Evolutionary conservation across 1,140 invertebrate genomes (phyloP).

Genomic region (Brachionus rubens): DNA sequence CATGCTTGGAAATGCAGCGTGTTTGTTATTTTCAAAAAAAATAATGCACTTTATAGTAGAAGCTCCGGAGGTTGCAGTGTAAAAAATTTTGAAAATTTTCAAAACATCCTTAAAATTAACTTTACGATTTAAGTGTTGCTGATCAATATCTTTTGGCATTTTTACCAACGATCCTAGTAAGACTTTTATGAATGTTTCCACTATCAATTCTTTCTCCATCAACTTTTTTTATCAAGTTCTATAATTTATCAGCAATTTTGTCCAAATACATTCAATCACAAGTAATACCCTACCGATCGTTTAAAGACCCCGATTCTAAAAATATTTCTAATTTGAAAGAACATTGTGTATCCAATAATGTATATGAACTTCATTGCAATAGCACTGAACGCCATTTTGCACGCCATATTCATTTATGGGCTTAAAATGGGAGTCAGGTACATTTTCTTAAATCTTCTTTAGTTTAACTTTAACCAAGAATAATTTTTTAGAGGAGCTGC

Average conservation of each 20-base stretch:
- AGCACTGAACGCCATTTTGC: background rate
- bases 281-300: background rate
- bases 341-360: constrained; percentile 42
- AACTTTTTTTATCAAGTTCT: constrained; percentile 1
- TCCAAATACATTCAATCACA: constrained; percentile 38
- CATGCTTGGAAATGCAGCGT: background rate
- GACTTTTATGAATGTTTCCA: no score
- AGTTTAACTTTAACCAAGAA: background rate
- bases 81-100: background rate
- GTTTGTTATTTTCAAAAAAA: constrained; percentile 1
- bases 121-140: background rate
- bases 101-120: background rate
- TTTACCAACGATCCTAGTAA: constrained; percentile 23
- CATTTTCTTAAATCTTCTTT: background rate
- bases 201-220: background rate
- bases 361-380: constrained; percentile 15
- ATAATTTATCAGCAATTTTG: constrained; percentile 23
- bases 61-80: constrained; percentile 6
- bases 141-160: constrained; percentile 26
- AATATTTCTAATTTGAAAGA: background rate
- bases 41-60: constrained; percentile 14
- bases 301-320: background rate
- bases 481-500: constrained; percentile 31
- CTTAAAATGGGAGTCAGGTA: constrained; percentile 39
- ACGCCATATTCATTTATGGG: constrained; percentile 6